Conservation (phyloP, 1,140 invertebrate species). For the Drosophila ficusphila region DNA sequence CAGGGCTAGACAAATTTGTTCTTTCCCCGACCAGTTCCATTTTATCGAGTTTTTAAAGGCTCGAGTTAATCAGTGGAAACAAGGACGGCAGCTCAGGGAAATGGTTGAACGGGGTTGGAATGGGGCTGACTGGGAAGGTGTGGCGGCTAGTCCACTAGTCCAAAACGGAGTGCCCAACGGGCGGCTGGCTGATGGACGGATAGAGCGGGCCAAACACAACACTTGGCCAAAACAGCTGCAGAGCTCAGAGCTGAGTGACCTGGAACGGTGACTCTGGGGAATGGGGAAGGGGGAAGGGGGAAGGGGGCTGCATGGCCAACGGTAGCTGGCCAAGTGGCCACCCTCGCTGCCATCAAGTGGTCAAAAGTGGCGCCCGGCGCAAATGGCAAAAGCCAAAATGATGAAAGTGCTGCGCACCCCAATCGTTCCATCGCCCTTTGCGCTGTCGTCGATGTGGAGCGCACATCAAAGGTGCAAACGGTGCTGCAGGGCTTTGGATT, state of each 20-base stretch:
- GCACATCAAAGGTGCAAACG: conserved; percentile 75
- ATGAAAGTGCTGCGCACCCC: conserved; percentile 64
- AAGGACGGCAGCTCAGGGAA: conserved; percentile 29
- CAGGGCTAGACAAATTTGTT: conserved; percentile 35
- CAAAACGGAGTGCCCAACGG: conserved; percentile 8
- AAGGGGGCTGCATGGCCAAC: conserved; percentile 11
- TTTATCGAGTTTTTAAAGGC: conserved; percentile 26
- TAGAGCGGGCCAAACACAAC: conserved; percentile 59
- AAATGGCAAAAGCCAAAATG: conserved; percentile 80
- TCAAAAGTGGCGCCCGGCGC: conserved; percentile 69
- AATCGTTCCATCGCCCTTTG: conserved; percentile 9
- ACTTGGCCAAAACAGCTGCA: conserved; percentile 54
- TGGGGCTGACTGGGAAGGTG: conserved; percentile 3
- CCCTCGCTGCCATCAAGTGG: conserved; percentile 63
- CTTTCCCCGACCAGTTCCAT: not conserved
- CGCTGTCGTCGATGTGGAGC: conserved; percentile 58
- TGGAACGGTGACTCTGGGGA: conserved; percentile 40
- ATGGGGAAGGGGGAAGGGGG: not conserved
- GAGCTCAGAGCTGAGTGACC: conserved; percentile 65
- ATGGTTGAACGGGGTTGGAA: conserved; percentile 5
- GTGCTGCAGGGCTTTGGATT: conserved; percentile 55
- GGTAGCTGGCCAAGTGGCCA: conserved; percentile 70
- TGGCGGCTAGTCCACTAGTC: not conserved
- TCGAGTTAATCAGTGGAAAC: conserved; percentile 52
- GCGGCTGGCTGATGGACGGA: conserved; percentile 21